Evolutionary conservation across 2,888 invertebrate genomes (phyloP).

Genomic region (Aleiodes leptofemur): DNA sequence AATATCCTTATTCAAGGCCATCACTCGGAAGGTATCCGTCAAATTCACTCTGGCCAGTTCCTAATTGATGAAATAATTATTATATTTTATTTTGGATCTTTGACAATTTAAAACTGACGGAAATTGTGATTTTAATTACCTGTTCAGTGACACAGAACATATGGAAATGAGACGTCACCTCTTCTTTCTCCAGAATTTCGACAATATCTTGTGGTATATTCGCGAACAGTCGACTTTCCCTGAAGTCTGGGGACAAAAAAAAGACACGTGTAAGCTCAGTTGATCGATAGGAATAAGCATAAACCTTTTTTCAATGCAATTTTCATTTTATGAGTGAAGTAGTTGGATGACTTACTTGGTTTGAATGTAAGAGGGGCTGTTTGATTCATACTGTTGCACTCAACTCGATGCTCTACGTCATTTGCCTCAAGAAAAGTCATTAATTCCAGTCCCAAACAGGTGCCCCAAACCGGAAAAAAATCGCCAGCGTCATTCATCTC

Average conservation of each 20-base stretch:
- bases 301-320: too few relatives aligned
- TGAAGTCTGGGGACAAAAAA: slow-evolving; percentile 76
- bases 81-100: neutral
- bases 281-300: neutral
- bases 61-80: slow-evolving; percentile 68
- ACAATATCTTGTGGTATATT: slow-evolving; percentile 79
- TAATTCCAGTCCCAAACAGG: slow-evolving; percentile 92
- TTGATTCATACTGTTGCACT: slow-evolving; percentile 79
- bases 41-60: slow-evolving; percentile 78
- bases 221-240: slow-evolving; percentile 81
- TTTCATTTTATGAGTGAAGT: neutral
- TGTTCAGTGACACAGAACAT: slow-evolving; percentile 80
- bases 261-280: neutral
- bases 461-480: slow-evolving; percentile 92
- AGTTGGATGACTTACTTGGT: slow-evolving; percentile 75
- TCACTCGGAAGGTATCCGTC: slow-evolving; percentile 81
- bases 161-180: slow-evolving; percentile 87
- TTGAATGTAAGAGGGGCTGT: slow-evolving; percentile 83
- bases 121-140: slow-evolving; percentile 70
- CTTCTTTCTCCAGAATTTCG: slow-evolving; percentile 77
- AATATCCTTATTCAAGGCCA: slow-evolving; percentile 83
- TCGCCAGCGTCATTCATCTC: slow-evolving; percentile 82
- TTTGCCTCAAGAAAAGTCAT: slow-evolving; percentile 81
- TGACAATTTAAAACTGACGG: neutral
- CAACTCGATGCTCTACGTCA: slow-evolving; percentile 78